Base-by-base conservation (phyloP, 2,888 invertebrate species). In the Andrena marginata region DNA sequence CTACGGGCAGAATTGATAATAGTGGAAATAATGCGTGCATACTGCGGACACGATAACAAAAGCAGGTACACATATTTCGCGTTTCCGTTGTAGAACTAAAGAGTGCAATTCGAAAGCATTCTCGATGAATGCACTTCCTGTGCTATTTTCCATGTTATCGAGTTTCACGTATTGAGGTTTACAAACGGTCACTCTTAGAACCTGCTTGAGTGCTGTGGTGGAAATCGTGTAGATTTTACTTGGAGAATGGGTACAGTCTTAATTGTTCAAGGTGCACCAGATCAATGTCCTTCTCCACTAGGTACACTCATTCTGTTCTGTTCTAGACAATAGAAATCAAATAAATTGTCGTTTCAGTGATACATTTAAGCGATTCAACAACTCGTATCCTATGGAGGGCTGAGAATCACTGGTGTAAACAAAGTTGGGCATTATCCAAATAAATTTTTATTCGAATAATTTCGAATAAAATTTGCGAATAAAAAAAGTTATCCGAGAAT, bases 111-210 rank as follows among this genome's bases (percentile, higher is more conserved):
- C 62, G 68, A 20, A 60, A 29, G 60, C 68, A 63, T 72, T 68
- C 62, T 31, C 51, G 35, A 35, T 60, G 70, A 62, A 77, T 80
- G 59, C 54, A 67, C 71, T 80, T 72, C 63, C 60, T 63, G 63
- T 63, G 72, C 77, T 63, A 54, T 72, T 78, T 72, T 72, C 72
- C 78, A 63, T 56, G 62, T 77, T 79, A 68, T 72, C 72, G 51
- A 35, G 68, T 67, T 48, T 48, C 62, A 69, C 54, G 71, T 78
- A 63, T 31, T 56, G 62, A 13, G 33, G 72, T 72, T 78, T 78
- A 80, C 68, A 56, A 80, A 80, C 68, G 72, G 71, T 78, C 80
- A 49, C 72, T 72, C 72, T 54, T 60, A 48, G 71, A 72, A 77
- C 70, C 49, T 68, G 54, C 54, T 63, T 54, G 63, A 78, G 63